These are phyloP conservation scores for Taurulus bubalis DNA, from an alignment of 2,113 vertebrate species.

Conservation along the genomic window DNA sequence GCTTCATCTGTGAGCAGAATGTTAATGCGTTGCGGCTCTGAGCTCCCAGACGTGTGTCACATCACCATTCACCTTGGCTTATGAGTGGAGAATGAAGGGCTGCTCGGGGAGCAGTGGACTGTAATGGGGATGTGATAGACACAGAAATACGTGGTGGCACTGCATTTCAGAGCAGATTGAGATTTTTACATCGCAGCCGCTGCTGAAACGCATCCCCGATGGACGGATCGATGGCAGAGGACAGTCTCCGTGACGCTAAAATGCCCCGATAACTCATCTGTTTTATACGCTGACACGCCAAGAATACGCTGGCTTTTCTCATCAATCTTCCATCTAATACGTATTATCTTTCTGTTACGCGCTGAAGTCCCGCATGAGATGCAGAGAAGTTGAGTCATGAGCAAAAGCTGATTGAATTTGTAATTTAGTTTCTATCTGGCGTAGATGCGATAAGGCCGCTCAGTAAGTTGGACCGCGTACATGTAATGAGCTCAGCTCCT, in stretches of 20 bases:
- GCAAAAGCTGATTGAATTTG: slow-evolving; percentile 20
- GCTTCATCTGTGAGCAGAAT: slow-evolving; percentile 53
- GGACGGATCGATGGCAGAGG: background rate
- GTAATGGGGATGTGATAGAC: slow-evolving; percentile 18
- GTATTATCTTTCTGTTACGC: slow-evolving; percentile 19
- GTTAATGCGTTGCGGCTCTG: slow-evolving; percentile 17
- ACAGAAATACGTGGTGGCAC: background rate
- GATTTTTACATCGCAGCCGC: background rate
- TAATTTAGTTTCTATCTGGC: slow-evolving; percentile 17
- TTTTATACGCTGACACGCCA: background rate
- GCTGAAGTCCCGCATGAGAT: background rate
- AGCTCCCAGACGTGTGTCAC: slow-evolving; percentile 22
- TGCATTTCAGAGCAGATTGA: slow-evolving; percentile 8
- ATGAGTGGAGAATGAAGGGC: slow-evolving; percentile 19
- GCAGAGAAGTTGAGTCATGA: slow-evolving; percentile 6
- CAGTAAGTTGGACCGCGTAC: background rate
- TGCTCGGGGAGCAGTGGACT: background rate
- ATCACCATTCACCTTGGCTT: slow-evolving; percentile 1
- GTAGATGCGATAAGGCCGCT: slow-evolving; percentile 6
- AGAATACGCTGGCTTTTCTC: slow-evolving; percentile 12
- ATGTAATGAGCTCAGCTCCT: slow-evolving; percentile 7
- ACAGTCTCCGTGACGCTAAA: background rate
- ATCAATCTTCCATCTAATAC: slow-evolving; percentile 37
- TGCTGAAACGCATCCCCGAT: background rate
- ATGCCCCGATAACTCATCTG: background rate